Evolutionary conservation across 2,888 invertebrate species (phyloP), one percentile per base, ranked within the genome.

Genomic region (Ophraella communa): DNA sequence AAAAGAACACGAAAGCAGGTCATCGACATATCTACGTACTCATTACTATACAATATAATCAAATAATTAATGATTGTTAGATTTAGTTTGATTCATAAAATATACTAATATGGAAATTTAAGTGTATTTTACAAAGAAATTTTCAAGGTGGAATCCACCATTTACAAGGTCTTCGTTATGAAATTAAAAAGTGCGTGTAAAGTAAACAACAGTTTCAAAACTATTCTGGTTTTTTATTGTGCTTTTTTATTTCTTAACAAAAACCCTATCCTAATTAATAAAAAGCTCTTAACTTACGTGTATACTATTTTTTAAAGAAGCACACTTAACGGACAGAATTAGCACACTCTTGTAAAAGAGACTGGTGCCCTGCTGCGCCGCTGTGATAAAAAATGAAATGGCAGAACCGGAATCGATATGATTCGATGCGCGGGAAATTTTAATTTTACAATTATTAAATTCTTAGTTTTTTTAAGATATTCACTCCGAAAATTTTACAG

Each of bases 301-400:
- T 78, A 80, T 78, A 82, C 83, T 77, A 79, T 79, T 81, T 78
- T n/a, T 79, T 77, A 79, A 80, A 81, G 81, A 82, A 81, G 77
- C 81, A 80, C 81, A 79, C 77, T 79, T 77, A 77, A 78, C 79
- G 78, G 80, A 76, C 78, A 77, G 61, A 77, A 79, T 75, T 76
- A 77, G 70, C 74, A 77, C 69, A 67, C 69, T 73, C 70, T 67
- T 65, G 58, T 72, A 71, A 76, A 76, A 75, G 75, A 77, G 76
- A 74, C 72, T 75, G 62, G 57, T 66, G 59, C 61, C 53, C 65
- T 42, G 74, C 73, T 76, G 74, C 60, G 65, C 76, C 75, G 76
- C 75, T 72, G 67, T 66, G 64, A 62, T 56, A 47, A 61, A 61
- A 65, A 55, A 65, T 57, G 69, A 71, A 74, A 74, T 75, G 73